Evolutionary conservation across 2,113 vertebrate genomes (phyloP).

Genomic region (Myocastor coypus): DNA sequence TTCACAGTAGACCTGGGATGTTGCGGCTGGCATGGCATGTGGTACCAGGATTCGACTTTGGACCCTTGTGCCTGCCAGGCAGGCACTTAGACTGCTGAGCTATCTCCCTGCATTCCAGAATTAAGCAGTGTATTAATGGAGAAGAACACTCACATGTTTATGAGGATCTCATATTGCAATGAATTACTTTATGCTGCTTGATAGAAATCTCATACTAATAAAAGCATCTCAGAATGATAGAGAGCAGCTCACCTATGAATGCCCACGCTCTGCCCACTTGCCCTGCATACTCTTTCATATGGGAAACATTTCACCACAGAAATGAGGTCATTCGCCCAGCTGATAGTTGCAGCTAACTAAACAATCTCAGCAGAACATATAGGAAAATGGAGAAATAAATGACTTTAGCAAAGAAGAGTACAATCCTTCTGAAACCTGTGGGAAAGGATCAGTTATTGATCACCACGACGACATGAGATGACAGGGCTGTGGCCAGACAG

Average conservation of each 20-base stretch:
- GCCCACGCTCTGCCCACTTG: not conserved
- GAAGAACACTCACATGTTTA: not conserved
- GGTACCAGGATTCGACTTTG: too few species aligned
- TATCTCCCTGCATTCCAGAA: not conserved
- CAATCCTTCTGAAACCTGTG: conserved; percentile 35
- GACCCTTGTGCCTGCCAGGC: too few species aligned
- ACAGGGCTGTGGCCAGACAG: not conserved
- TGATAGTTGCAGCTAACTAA: conserved; percentile 22
- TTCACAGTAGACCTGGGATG: too few species aligned
- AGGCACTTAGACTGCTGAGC: too few species aligned
- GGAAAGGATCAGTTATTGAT: conserved; percentile 22
- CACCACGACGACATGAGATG: conserved; percentile 1
- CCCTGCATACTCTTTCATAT: not conserved
- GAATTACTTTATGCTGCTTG: not conserved
- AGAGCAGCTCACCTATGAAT: not conserved
- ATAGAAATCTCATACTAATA: not conserved
- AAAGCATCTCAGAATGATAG: not conserved
- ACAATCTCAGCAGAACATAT: conserved; percentile 56
- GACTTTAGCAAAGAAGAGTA: conserved; percentile 53
- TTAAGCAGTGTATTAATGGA: not conserved
- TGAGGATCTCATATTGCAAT: not conserved
- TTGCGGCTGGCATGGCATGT: too few species aligned
- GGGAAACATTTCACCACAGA: conserved; percentile 22
- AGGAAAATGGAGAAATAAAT: conserved; percentile 34
- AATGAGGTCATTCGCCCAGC: conserved; percentile 21